Conservation (phyloP, 2,888 invertebrate species). For the Cephus pygmeus region DNA sequence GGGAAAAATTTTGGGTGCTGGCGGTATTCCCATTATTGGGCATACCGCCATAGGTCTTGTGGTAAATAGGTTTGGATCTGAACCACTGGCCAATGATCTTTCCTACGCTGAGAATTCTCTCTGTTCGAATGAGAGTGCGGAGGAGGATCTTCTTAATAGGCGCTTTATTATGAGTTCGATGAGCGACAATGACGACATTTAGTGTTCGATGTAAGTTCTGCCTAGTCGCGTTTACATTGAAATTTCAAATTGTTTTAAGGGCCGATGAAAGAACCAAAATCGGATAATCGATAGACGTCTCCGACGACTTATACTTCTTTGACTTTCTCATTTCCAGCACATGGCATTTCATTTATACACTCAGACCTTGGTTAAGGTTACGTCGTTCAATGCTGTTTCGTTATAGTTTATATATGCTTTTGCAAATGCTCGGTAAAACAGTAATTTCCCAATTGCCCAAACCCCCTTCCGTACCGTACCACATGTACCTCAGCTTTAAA, state of each 20-base stretch:
- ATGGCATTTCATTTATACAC: neutral
- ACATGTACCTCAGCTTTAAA: neutral
- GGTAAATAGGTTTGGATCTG: constrained; percentile 59
- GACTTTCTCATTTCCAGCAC: neutral
- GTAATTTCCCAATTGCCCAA: no score
- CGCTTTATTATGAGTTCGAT: constrained; percentile 52
- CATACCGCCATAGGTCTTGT: constrained; percentile 59
- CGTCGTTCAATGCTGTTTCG: no score
- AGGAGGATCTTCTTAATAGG: constrained; percentile 53
- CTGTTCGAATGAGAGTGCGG: constrained; percentile 46
- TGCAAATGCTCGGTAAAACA: no score
- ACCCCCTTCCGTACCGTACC: no score
- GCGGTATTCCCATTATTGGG: constrained; percentile 58
- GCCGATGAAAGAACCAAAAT: neutral
- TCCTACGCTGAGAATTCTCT: constrained; percentile 49
- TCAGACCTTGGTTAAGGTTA: neutral
- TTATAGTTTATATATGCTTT: no score
- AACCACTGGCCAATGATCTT: constrained; percentile 41
- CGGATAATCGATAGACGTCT: neutral
- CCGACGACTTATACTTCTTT: neutral
- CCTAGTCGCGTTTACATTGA: neutral
- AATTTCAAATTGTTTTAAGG: neutral
- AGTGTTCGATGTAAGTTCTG: constrained; percentile 11
- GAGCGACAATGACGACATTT: constrained; percentile 53
- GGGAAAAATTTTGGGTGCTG: constrained; percentile 51